Conservation (phyloP, 1,140 invertebrate genomes). For the Xylocopa sonorina region DNA sequence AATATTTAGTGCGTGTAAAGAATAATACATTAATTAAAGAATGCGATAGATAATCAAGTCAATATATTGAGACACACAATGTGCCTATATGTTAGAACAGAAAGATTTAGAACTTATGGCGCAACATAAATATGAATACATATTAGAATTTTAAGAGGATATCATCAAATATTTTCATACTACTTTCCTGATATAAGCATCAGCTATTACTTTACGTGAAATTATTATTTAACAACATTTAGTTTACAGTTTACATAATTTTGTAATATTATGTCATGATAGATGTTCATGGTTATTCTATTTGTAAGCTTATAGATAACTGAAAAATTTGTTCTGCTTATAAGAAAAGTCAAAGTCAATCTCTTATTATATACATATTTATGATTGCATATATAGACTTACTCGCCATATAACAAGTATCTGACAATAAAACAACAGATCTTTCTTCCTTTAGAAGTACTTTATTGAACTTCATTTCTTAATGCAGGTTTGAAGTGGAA, state of each 20-base stretch:
- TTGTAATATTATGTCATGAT: background rate
- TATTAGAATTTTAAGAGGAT: background rate
- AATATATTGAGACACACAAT: background rate
- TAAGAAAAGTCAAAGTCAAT: too few relatives aligned
- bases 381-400: too few relatives aligned
- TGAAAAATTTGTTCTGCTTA: too few relatives aligned
- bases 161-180: background rate
- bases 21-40: background rate
- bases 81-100: too few relatives aligned
- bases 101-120: too few relatives aligned
- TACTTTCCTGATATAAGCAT: background rate
- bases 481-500: background rate
- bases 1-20: background rate
- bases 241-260: background rate
- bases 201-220: background rate
- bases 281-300: too few relatives aligned
- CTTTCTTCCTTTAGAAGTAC: background rate
- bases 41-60: background rate
- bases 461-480: background rate
- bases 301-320: too few relatives aligned
- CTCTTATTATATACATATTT: too few relatives aligned
- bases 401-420: background rate
- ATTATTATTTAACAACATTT: too few relatives aligned
- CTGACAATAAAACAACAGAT: background rate
- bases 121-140: too few relatives aligned